phyloP scores from a whole-genome alignment of 1,140 invertebrate species.

The Charaxes varanes region DNA sequence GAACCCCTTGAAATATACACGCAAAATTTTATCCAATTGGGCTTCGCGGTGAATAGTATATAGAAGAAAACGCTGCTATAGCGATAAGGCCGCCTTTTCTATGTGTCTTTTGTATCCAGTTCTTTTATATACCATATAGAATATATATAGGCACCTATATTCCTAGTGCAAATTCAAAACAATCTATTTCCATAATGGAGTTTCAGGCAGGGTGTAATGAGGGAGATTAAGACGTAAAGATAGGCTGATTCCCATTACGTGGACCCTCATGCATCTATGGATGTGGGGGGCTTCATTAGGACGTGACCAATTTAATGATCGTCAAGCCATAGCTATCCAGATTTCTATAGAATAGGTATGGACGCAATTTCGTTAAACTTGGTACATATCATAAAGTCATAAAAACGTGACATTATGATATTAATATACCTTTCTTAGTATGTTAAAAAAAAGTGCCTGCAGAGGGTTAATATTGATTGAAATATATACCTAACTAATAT shows the following conservation, averaged over 20 bases:
- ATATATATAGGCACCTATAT: not conserved
- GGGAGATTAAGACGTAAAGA: constrained; percentile 52
- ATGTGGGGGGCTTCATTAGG: constrained; percentile 38
- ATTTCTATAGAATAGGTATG: not conserved
- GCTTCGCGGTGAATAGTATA: too few relatives aligned
- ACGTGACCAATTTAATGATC: constrained; percentile 31
- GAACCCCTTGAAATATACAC: too few relatives aligned
- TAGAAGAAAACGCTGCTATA: too few relatives aligned
- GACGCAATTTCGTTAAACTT: too few relatives aligned
- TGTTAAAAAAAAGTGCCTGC: too few relatives aligned
- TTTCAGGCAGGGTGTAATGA: constrained; percentile 24
- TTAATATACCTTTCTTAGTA: too few relatives aligned
- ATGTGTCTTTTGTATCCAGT: too few relatives aligned
- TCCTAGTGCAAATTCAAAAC: not conserved
- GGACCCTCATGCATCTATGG: constrained; percentile 49
- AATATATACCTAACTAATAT: not conserved
- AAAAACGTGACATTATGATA: too few relatives aligned
- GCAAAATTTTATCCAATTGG: too few relatives aligned
- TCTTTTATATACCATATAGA: too few relatives aligned
- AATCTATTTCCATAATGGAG: not conserved
- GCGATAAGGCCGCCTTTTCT: too few relatives aligned
- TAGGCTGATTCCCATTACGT: constrained; percentile 24
- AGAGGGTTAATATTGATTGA: not conserved
- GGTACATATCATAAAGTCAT: too few relatives aligned
- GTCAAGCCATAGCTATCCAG: constrained; percentile 1